Base-by-base conservation (phyloP, 2,888 invertebrate species). In the Parelbella ahira region DNA sequence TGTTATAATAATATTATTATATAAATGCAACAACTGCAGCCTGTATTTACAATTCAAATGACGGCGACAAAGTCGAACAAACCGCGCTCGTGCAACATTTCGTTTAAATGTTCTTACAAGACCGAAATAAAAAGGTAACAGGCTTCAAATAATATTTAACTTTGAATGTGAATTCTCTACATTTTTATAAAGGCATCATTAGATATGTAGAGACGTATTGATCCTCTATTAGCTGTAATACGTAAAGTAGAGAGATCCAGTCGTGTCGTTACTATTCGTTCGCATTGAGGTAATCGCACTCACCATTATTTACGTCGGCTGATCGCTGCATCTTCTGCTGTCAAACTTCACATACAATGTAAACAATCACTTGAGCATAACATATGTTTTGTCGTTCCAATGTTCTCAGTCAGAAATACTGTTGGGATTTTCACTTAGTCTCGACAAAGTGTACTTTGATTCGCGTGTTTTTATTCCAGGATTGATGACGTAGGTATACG, bases 1-100 rank as follows among this genome's bases (percentile, higher is more conserved):
- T 12, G 7, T 20, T n/a, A 9, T 39, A 20, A 29, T 36, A 37
- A 20, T 30, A 37, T 23, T 28, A 27, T 27, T 5, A 19, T 30
- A 27, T 27, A 28, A 41, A 33, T 7, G n/a, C n/a, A n/a, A 30
- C 20, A 28, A 34, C 20, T 19, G 25, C 42, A 33, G 20, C 21
- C 19, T 15, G 13, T 44, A 58, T 56, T 55, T 55, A 51, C 55
- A 58, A 57, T 57, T 53, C 53, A 51, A 52, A 56, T 53, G 38
- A 42, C 45, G 30, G 18, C n/a, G 15, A 30, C 25, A 24, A 5
- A 29, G 13, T 25, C 19, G 4, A 11, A 19, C 33, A 38, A n/a
- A 5, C 21, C 18, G 18, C 15, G 19, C 24, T 8, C 7, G 18
- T 20, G 10, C 19, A 27, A 25, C 2, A 41, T 34, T 30, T 11